A percentile compares a stretch with the other conserved stretches of the same genome.
These are phyloP conservation scores for Orientallactaga bullata DNA, from an alignment of 2,113 vertebrate species.

Conservation along the genomic window DNA sequence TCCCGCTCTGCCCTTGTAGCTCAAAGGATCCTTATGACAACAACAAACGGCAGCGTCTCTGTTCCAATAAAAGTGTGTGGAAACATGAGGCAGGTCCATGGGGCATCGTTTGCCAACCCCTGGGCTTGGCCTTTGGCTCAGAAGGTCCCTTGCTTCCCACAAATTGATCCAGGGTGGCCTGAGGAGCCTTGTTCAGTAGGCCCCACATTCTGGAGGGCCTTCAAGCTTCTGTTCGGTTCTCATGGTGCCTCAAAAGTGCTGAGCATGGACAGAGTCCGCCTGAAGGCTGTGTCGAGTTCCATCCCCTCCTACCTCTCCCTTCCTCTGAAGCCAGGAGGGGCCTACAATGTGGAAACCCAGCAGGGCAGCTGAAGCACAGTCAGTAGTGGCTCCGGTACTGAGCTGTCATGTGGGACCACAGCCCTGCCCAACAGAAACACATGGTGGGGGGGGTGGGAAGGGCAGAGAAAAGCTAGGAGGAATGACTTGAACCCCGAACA, in stretches of 20 bases:
- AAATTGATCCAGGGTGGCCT: not conserved
- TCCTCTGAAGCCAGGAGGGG: too few species aligned
- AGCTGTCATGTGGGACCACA: too few species aligned
- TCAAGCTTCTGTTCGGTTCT: not conserved
- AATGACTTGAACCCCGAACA: rapidly evolving
- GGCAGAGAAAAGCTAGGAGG: not conserved
- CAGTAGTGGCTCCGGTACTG: not conserved
- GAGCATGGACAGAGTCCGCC: not conserved
- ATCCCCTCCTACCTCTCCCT: not conserved
- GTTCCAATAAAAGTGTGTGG: too few species aligned
- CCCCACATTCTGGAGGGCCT: not conserved
- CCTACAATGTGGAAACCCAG: not conserved
- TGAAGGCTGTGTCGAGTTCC: not conserved
- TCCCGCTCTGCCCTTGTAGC: not conserved
- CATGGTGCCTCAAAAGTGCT: not conserved
- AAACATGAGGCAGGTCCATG: too few species aligned
- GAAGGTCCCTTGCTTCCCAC: not conserved
- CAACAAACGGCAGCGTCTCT: not conserved
- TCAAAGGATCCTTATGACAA: not conserved
- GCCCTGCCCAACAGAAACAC: not conserved
- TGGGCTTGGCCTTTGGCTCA: not conserved
- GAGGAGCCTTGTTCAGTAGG: not conserved
- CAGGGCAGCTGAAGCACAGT: not conserved
- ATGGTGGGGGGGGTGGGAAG: not conserved
- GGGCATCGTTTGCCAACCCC: not conserved